Evolutionary conservation across 2,888 invertebrate species (phyloP).

Genomic region (Leptopilina syphax): DNA sequence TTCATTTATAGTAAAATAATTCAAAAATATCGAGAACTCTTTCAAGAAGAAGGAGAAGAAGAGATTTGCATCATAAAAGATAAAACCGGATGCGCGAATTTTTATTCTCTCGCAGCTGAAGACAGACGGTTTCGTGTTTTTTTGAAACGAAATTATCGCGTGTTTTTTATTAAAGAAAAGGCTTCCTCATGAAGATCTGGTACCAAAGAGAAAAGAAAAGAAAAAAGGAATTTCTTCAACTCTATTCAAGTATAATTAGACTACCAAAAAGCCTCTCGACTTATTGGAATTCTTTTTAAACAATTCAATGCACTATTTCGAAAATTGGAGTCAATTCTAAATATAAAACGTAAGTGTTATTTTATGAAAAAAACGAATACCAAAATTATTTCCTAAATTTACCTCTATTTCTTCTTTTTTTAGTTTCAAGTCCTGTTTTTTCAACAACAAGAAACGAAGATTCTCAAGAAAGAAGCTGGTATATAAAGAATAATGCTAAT

Average conservation of each 20-base stretch:
- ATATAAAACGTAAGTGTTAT: too few relatives aligned
- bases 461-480: not conserved
- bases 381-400: too few relatives aligned
- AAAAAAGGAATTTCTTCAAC: conserved; percentile 21
- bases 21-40: not conserved
- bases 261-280: conserved; percentile 45
- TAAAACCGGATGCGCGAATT: conserved; percentile 46
- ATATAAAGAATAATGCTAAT: conserved; percentile 20
- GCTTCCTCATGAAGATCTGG: conserved; percentile 38
- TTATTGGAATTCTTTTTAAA: conserved; percentile 28
- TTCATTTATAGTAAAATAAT: too few relatives aligned
- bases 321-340: conserved; percentile 30
- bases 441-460: not conserved
- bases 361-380: too few relatives aligned
- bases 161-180: conserved; percentile 48
- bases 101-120: conserved; percentile 34
- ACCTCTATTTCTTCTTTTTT: not conserved
- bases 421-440: not conserved
- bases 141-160: conserved; percentile 49
- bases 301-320: not conserved
- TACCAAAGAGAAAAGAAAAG: not conserved
- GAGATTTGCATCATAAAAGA: conserved; percentile 53
- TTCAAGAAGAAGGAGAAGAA: conserved; percentile 30
- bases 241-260: conserved; percentile 52
- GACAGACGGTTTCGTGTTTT: conserved; percentile 39